phyloP scores from a whole-genome alignment of 2,888 invertebrate genomes.

The Nemurella pictetii region DNA sequence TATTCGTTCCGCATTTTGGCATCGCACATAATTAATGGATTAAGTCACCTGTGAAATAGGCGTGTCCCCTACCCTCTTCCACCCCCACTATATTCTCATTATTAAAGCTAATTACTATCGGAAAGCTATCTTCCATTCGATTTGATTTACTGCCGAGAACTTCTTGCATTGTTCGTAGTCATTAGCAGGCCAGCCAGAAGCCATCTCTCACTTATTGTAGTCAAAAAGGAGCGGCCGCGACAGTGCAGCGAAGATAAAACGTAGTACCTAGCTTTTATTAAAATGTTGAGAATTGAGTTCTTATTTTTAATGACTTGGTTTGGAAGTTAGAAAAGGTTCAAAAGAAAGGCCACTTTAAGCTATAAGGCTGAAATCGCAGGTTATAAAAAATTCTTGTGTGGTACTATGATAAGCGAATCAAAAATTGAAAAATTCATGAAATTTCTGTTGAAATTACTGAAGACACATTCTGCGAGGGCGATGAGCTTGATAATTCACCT shows the following conservation, averaged over 20 bases:
- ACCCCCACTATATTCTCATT: slow-evolving; percentile 36
- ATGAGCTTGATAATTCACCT: no score
- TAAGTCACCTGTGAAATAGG: slow-evolving; percentile 39
- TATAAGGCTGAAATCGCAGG: no score
- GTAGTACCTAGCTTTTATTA: not conserved
- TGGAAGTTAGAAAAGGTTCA: not conserved
- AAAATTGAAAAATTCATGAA: no score
- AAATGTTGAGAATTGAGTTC: not conserved
- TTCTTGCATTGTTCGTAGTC: slow-evolving; percentile 31
- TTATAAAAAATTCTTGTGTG: no score
- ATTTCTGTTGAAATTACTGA: no score
- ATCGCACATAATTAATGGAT: slow-evolving; percentile 34
- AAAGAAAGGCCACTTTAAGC: no score
- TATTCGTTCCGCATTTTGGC: not conserved
- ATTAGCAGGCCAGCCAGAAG: slow-evolving; percentile 18
- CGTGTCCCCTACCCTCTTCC: not conserved
- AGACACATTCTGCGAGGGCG: no score
- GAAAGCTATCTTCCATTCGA: slow-evolving; percentile 35
- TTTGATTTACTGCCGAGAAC: slow-evolving; percentile 22
- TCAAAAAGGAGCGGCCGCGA: not conserved
- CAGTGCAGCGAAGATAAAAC: not conserved
- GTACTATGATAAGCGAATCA: no score
- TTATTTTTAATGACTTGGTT: not conserved
- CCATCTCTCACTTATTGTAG: slow-evolving; percentile 26
- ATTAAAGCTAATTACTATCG: slow-evolving; percentile 40